Conservation (phyloP, 2,797 vertebrate genomes). For the Mormyrus hasselquistii region DNA sequence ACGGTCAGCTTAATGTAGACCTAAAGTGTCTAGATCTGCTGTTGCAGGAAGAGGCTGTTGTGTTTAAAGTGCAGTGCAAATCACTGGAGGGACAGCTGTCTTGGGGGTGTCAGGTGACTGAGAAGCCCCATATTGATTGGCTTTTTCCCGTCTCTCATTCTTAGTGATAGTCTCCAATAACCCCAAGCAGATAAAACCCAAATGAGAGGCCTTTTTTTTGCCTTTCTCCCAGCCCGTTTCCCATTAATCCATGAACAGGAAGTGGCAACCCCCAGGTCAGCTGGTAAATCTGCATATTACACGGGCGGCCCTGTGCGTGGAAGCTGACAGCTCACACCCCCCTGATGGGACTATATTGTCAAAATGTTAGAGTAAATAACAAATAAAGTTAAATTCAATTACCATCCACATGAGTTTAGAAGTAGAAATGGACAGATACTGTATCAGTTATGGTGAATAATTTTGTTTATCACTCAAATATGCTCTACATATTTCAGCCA, state of each 20-base stretch:
- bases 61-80: not conserved
- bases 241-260: not conserved
- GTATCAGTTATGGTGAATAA: not conserved
- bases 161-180: not conserved
- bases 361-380: not conserved
- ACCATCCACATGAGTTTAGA: not conserved
- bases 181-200: not conserved
- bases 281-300: not conserved
- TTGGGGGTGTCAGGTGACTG: not conserved
- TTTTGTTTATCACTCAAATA: not conserved
- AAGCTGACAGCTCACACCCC: not conserved
- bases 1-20: not conserved
- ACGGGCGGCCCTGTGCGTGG: not conserved
- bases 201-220: not conserved
- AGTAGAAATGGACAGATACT: not conserved
- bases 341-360: not conserved
- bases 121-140: not conserved
- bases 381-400: not conserved
- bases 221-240: not conserved
- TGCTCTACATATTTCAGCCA: not conserved
- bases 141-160: not conserved
- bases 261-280: not conserved
- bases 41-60: not conserved
- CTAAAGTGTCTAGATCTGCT: not conserved
- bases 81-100: not conserved